Conservation (phyloP, 2,113 vertebrate species). For the Petaurus breviceps region DNA sequence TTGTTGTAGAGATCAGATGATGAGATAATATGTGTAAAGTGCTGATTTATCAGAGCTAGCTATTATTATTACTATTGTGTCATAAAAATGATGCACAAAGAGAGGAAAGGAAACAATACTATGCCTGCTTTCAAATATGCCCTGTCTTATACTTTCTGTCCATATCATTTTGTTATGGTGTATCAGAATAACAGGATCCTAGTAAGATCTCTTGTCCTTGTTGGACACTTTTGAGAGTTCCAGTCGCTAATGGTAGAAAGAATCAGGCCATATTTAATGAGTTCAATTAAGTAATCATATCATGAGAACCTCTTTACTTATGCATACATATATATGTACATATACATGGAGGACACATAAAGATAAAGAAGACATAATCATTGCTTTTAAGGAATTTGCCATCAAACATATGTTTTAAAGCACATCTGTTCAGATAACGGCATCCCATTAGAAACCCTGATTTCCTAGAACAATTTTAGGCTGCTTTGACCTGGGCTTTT, state of each 20-base stretch:
- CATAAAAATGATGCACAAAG: neutral
- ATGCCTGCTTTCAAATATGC: neutral
- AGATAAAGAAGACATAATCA: neutral
- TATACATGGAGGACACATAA: neutral
- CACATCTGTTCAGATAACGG: neutral
- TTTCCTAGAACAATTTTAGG: neutral
- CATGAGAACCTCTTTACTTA: neutral
- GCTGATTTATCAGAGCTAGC: neutral
- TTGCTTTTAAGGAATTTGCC: neutral
- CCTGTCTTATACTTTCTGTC: neutral
- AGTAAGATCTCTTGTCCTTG: neutral
- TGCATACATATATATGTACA: too few species aligned
- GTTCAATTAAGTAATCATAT: neutral
- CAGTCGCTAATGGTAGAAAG: neutral
- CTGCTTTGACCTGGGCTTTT: neutral
- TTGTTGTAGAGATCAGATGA: neutral
- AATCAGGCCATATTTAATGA: neutral
- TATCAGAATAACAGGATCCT: neutral
- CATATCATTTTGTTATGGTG: neutral
- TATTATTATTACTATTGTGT: neutral
- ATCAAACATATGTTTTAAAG: neutral
- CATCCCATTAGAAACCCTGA: neutral
- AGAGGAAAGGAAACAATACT: neutral
- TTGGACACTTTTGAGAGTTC: neutral
- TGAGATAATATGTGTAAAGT: neutral